A percentile compares a stretch with the other conserved stretches of the same genome.
Evolutionary conservation across 1,140 invertebrate genomes (phyloP).

Genomic region (Drosophila biarmipes): DNA sequence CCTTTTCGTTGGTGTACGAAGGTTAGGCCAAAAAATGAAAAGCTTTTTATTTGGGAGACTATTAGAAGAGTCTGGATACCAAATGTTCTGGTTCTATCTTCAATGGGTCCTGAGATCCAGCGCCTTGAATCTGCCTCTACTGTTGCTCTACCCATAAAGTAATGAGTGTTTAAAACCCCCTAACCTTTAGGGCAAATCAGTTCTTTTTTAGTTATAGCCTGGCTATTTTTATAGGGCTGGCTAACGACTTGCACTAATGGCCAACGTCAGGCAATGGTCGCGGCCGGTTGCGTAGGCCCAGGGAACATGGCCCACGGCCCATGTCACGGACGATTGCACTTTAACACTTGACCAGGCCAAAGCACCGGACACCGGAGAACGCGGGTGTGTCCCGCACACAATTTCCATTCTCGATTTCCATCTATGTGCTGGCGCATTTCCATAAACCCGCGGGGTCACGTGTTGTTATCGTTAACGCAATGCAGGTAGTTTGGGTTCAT

Average conservation of each 20-base stretch:
- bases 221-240: conserved; percentile 46
- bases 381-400: conserved; percentile 40
- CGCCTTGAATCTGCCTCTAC: too few species aligned
- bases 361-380: conserved; percentile 32
- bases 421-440: conserved; percentile 25
- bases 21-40: neutral
- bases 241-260: conserved; percentile 75
- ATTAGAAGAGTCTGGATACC: neutral
- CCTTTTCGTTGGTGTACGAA: neutral
- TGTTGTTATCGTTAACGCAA: conserved; percentile 67
- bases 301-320: conserved; percentile 26
- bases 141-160: neutral
- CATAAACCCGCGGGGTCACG: conserved; percentile 63
- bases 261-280: conserved; percentile 61
- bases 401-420: conserved; percentile 35
- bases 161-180: neutral
- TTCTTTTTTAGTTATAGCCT: conserved; percentile 37
- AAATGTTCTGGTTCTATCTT: neutral
- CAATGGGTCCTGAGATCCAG: neutral
- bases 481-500: conserved; percentile 64
- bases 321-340: conserved; percentile 76
- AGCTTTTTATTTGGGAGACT: neutral
- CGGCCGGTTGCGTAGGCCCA: conserved; percentile 49
- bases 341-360: conserved; percentile 76
- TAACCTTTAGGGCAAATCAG: conserved; percentile 36